Percentiles rank a stretch among this genome's conserved stretches.
Conservation (phyloP, 2,888 invertebrate species). For the Embidobia sp. region DNA sequence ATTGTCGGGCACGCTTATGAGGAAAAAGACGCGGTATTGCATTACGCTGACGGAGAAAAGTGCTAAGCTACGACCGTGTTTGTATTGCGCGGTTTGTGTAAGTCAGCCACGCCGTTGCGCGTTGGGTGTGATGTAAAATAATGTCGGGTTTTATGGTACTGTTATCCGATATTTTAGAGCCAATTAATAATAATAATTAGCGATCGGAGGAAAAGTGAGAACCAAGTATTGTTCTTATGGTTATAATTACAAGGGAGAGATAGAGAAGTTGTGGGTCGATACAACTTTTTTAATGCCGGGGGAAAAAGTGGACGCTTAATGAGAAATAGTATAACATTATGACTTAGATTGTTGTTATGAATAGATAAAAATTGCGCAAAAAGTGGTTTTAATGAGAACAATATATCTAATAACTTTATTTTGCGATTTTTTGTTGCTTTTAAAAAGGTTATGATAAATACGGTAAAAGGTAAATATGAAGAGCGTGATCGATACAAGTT, state of each 20-base stretch:
- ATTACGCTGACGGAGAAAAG: conserved; percentile 15
- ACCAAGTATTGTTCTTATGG: background rate
- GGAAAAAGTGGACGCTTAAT: too few relatives aligned
- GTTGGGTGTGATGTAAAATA: conserved; percentile 14
- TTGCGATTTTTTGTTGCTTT: too few relatives aligned
- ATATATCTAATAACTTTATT: too few relatives aligned
- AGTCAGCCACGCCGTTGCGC: conserved; percentile 3
- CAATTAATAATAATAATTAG: background rate
- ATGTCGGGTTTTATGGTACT: conserved; percentile 4
- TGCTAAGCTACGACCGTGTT: conserved; percentile 6
- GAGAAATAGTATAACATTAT: too few relatives aligned
- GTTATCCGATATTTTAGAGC: conserved; percentile 13
- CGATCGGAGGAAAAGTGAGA: background rate
- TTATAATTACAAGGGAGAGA: background rate
- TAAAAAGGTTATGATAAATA: too few relatives aligned
- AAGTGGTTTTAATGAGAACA: too few relatives aligned
- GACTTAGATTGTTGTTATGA: too few relatives aligned
- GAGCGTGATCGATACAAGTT: too few relatives aligned
- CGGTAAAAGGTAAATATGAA: too few relatives aligned
- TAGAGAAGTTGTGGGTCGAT: background rate
- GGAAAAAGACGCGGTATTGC: conserved; percentile 9
- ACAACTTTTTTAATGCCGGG: too few relatives aligned
- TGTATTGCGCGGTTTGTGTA: background rate
- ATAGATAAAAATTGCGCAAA: too few relatives aligned
- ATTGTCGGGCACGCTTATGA: conserved; percentile 12